Percentiles rank a stretch among this genome's conserved stretches.
Evolutionary conservation across 2,113 vertebrate genomes (phyloP).

Genomic region (Chlorodrepanis virens): DNA sequence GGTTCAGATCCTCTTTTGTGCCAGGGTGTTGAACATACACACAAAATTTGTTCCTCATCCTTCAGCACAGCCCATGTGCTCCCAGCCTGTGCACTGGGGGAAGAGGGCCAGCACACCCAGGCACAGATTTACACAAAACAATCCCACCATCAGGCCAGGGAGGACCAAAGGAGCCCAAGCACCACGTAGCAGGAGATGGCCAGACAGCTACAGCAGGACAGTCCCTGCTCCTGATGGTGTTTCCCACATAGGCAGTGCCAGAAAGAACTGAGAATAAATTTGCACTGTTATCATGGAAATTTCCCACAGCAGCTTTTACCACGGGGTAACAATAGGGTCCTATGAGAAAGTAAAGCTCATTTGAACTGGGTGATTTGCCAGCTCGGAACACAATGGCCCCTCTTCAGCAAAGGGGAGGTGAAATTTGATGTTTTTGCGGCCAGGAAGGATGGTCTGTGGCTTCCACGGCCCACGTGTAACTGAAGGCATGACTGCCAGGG

Average conservation of each 20-base stretch:
- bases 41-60: neutral
- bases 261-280: neutral
- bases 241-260: neutral
- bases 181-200: accelerated
- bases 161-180: neutral
- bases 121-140: neutral
- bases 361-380: neutral
- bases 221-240: neutral
- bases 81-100: no score
- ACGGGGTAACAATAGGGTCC: neutral
- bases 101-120: neutral
- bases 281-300: neutral
- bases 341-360: constrained; percentile 22
- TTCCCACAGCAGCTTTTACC: constrained; percentile 25
- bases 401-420: neutral
- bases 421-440: neutral
- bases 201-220: neutral
- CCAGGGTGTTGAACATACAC: accelerated
- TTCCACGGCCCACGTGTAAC: neutral
- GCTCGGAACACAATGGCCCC: neutral
- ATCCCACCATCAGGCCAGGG: neutral
- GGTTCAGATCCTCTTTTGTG: neutral
- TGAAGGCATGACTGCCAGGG: neutral
- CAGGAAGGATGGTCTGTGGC: neutral
- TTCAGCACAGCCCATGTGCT: neutral